Percentiles rank a stretch among this genome's conserved stretches.
Conservation (phyloP, 2,113 vertebrate genomes). For the Geococcyx californianus region DNA sequence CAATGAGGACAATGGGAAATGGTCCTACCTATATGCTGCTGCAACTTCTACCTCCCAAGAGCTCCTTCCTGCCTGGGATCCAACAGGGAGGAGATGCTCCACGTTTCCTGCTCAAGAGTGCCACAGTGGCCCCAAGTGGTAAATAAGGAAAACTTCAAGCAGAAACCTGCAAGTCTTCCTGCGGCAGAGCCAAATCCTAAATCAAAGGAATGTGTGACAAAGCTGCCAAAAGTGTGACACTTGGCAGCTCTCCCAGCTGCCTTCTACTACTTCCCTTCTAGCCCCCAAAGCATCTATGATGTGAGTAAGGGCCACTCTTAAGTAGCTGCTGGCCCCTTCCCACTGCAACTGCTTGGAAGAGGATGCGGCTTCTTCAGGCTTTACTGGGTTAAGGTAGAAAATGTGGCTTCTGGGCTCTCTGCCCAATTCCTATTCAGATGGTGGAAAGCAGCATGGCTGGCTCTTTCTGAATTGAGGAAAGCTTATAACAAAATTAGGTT, state of each 20-base stretch:
- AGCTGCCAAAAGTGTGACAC: slow-evolving; percentile 62
- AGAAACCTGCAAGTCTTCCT: neutral
- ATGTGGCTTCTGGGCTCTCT: slow-evolving; percentile 51
- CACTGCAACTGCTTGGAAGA: slow-evolving; percentile 36
- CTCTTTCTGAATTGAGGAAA: slow-evolving; percentile 32
- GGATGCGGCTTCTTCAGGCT: slow-evolving; percentile 36
- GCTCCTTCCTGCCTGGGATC: neutral
- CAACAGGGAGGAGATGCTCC: neutral
- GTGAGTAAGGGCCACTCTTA: slow-evolving; percentile 48
- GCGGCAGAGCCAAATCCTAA: slow-evolving; percentile 1
- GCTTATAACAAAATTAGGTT: slow-evolving; percentile 14
- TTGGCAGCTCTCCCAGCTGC: slow-evolving; percentile 54
- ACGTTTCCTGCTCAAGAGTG: slow-evolving; percentile 23
- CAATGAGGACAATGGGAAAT: neutral
- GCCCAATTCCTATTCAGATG: slow-evolving; percentile 28
- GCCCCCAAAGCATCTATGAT: slow-evolving; percentile 37
- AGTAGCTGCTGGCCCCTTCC: slow-evolving; percentile 54
- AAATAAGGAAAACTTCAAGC: slow-evolving; percentile 16
- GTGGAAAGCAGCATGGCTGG: slow-evolving; percentile 36
- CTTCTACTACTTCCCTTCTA: slow-evolving; percentile 59
- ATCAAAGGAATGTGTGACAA: slow-evolving; percentile 57
- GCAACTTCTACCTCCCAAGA: neutral
- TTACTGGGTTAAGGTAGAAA: slow-evolving; percentile 50
- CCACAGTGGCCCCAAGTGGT: slow-evolving; percentile 63
- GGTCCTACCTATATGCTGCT: neutral